Evolutionary conservation across 2,797 vertebrate species (phyloP), one percentile per base, ranked within the genome.

Genomic region (Eupleurogrammus muticus): DNA sequence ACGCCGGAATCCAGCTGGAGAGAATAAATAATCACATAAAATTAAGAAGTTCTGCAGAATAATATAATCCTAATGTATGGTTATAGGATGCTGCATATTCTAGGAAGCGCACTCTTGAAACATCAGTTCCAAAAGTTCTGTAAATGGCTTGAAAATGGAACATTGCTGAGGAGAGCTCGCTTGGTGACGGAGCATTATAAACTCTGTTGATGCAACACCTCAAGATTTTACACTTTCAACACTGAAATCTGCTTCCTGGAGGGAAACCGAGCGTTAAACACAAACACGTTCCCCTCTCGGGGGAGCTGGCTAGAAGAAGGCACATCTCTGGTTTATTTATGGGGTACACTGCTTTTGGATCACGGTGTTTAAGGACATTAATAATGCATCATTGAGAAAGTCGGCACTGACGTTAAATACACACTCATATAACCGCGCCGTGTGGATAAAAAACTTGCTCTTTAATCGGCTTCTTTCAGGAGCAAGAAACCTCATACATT

Each of bases 1-100:
- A 96, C 93, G 0, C 95, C 94, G 2, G 95, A 69, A 84, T 99
- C 97, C 88, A 99, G 87, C 98, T 99, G 76, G 62, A 34, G 6
- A 11, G 16, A 11, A 60, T 32, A 11, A 50, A 63, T n/a, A 50
- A 24, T 28, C 5, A 24, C 0, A 38, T 20, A 44, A 19, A 21
- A 74, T 5, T 55, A 28, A 70, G 9, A 38, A 17, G 52, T 10
- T 60, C n/a, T 44, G 9, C n/a, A 53, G 42, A 21, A 1, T 2
- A 5, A 35, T 55, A 10, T 20, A 9, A 40, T 13, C 38, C 20
- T 19, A 6, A n/a, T 40, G 9, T 14, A 4, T 50, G n/a, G 24
- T 3, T 66, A 28, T 28, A 19, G 36, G 4, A 60, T 73, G 11
- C 54, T 36, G 13, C 28, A n/a, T n/a, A n/a, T n/a, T n/a, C n/a